These are phyloP conservation scores for Gymnorhina tibicen DNA, from an alignment of 2,113 vertebrate species.

Conservation along the genomic window DNA sequence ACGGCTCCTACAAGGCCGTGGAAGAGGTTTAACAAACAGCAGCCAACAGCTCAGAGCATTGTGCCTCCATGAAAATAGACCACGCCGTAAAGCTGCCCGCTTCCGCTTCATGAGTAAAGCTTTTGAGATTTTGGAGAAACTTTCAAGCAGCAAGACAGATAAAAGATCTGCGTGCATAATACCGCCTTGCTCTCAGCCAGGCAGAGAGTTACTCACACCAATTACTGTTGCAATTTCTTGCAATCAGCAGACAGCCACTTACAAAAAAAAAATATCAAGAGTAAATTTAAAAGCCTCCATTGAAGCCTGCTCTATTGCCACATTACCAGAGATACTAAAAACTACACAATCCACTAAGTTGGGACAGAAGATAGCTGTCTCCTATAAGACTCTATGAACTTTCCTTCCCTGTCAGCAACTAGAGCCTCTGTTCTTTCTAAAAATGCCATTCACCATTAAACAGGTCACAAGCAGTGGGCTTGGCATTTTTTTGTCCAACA, in stretches of 20 bases:
- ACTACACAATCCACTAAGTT: not conserved
- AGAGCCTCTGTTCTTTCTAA: not conserved
- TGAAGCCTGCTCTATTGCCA: not conserved
- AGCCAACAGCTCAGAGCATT: not conserved
- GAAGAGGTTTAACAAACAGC: not conserved
- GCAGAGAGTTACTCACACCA: conserved; percentile 6
- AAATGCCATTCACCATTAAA: not conserved
- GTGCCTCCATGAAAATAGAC: not conserved
- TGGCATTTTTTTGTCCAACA: not conserved
- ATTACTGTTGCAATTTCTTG: conserved; percentile 33
- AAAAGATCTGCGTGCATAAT: not conserved
- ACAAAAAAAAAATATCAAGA: not conserved
- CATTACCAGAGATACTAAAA: not conserved
- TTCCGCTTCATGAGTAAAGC: not conserved
- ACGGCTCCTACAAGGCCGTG: not conserved
- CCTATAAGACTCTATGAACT: not conserved
- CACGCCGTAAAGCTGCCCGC: not conserved
- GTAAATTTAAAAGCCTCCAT: not conserved
- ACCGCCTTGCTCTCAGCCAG: not conserved
- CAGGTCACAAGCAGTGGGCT: not conserved
- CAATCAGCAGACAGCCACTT: conserved; percentile 1
- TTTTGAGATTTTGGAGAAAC: conserved; percentile 19
- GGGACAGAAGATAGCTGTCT: not conserved
- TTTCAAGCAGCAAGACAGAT: conserved; percentile 12
- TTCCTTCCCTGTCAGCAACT: not conserved